phyloP scores from a whole-genome alignment of 53 echinoderm and acorn worm genomes.

The Apostichopus leukothele region DNA sequence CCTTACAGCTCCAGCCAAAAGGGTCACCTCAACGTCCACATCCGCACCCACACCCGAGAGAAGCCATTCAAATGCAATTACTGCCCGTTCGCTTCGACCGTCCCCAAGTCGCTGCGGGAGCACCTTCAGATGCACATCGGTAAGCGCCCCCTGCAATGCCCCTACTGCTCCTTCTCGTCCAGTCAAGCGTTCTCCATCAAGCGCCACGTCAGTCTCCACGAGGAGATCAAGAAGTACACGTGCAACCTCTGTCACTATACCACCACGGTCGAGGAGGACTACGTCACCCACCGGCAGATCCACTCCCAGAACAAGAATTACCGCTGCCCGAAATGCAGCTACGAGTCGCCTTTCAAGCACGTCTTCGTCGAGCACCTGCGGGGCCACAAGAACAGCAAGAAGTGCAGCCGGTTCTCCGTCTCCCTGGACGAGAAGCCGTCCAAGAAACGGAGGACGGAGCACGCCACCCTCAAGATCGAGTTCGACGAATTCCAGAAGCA shows the following conservation, averaged over 20 bases:
- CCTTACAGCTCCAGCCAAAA: slow-evolving; percentile 82
- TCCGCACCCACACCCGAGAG: slow-evolving; percentile 80
- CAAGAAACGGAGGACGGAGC: slow-evolving; percentile 37
- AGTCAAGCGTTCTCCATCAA: slow-evolving; percentile 85
- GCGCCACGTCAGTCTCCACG: slow-evolving; percentile 76
- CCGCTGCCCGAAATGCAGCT: slow-evolving; percentile 61
- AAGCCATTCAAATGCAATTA: slow-evolving; percentile 85
- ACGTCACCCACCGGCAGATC: slow-evolving; percentile 58
- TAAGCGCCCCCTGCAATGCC: slow-evolving; percentile 76
- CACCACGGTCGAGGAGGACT: slow-evolving; percentile 67
- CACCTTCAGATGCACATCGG: slow-evolving; percentile 89
- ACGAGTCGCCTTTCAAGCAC: slow-evolving; percentile 71
- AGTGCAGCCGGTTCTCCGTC: slow-evolving; percentile 12
- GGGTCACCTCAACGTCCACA: slow-evolving; percentile 87
- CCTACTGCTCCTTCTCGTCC: slow-evolving; percentile 82
- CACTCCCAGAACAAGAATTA: slow-evolving; percentile 63
- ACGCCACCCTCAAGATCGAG: slow-evolving; percentile 3
- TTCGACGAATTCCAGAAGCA: slow-evolving; percentile 20
- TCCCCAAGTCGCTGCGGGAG: slow-evolving; percentile 85
- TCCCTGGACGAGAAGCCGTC: slow-evolving; percentile 20
- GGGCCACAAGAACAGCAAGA: slow-evolving; percentile 52
- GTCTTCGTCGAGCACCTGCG: slow-evolving; percentile 64
- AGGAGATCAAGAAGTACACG: slow-evolving; percentile 53
- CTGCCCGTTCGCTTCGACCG: slow-evolving; percentile 87
- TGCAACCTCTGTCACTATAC: slow-evolving; percentile 71